Percentiles rank a stretch among this genome's conserved stretches.
These are phyloP conservation scores for Leptinotarsa tumamoca DNA, from an alignment of 2,888 invertebrate genomes.

Conservation along the genomic window DNA sequence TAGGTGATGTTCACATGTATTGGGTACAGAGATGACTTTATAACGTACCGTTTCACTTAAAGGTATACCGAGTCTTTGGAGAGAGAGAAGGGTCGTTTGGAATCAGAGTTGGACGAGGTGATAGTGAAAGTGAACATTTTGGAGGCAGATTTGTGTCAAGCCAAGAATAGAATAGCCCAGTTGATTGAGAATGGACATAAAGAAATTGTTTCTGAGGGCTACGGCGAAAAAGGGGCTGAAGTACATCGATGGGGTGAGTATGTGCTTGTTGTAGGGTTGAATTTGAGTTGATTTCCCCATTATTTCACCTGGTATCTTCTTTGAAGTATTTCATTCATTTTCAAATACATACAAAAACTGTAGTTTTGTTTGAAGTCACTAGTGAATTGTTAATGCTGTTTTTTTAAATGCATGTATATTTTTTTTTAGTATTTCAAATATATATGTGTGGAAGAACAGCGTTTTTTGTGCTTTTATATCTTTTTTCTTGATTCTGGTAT, in stretches of 20 bases:
- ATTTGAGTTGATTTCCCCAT: no score
- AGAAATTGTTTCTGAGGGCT: constrained; percentile 70
- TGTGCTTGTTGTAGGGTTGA: neutral
- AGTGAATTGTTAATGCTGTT: no score
- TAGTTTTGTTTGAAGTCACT: no score
- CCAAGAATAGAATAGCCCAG: constrained; percentile 66
- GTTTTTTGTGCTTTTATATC: no score
- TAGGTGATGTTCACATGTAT: constrained; percentile 23
- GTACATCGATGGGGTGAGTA: constrained; percentile 52
- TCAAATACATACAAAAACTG: no score
- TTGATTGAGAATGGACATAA: constrained; percentile 66
- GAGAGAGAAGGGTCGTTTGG: constrained; percentile 68
- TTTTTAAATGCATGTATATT: no score
- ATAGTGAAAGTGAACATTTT: constrained; percentile 72
- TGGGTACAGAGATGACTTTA: neutral
- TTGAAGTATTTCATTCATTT: no score
- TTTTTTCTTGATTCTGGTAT: no score
- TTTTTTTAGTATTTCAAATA: no score
- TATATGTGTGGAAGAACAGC: no score
- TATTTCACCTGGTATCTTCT: no score
- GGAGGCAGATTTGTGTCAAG: constrained; percentile 66
- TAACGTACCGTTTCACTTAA: constrained; percentile 44
- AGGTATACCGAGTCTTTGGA: constrained; percentile 69
- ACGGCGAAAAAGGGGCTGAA: constrained; percentile 65
- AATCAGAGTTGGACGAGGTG: constrained; percentile 73